Base-by-base conservation (phyloP, 2,113 vertebrate species). In the Hipposideros armiger region DNA sequence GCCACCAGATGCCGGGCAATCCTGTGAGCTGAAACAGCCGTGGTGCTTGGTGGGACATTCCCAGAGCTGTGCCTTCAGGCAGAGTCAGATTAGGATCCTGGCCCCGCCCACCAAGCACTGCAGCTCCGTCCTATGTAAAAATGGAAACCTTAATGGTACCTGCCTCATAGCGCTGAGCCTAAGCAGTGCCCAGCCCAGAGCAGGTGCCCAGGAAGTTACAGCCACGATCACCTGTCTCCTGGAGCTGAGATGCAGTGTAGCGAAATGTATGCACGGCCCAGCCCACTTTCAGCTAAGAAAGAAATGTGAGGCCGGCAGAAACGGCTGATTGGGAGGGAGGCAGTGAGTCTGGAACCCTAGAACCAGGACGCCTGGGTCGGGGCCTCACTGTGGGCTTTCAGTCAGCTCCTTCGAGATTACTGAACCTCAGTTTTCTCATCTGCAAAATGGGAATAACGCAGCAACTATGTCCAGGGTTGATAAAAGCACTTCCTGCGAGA, bases 401-500 rank as follows among this genome's bases (percentile, higher is more conserved):
- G 15, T 11, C 50, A 28, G 66, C 66, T 28, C 52, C 15, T 50
- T 10, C 47, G 66, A 60, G 28, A 22, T 58, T 10, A 28, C 30
- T 36, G 89, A 73, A 40, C 32, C 78, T 50, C 50, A 9, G 28
- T 58, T 54, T 45, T 56, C 36, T 45, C 76, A n/a, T 58, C 50
- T 45, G 15, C 64, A 52, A 24, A 83, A 32, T 52, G 90, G 54
- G 54, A 20, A 22, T 28, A 42, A 40, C 2, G 7, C 16, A 40
- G 54, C 77, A 30, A 20, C 54, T 28, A 11, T 32, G 6, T 62
- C 24, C 4, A 4, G 47, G 86, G 30, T 17, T 14, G 30, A 40
- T 2, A 28, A 16, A 42, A 7, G 14, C 13, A 1, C 40, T 17
- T 19, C 4, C 30, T 0, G 1, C 13, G 17, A 16, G 13, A 28